Conservation (phyloP, 2,113 vertebrate genomes). For the Damaliscus lunatus region DNA sequence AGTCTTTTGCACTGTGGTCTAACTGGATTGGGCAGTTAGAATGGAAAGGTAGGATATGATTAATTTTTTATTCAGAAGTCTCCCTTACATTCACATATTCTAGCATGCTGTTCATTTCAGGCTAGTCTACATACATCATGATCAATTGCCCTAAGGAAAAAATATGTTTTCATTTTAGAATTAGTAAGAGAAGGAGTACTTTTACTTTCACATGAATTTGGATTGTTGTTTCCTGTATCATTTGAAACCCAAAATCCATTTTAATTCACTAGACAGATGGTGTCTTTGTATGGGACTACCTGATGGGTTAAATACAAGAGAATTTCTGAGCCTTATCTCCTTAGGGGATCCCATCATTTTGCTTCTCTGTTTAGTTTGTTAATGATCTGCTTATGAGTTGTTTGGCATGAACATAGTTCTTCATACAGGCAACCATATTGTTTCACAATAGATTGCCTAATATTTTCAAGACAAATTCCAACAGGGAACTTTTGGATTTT, state of each 20-base stretch:
- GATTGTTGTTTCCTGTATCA: background rate
- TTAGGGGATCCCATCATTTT: background rate
- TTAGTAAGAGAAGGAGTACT: slow-evolving; percentile 42
- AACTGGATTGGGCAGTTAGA: background rate
- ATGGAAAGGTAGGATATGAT: background rate
- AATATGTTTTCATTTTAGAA: slow-evolving; percentile 25
- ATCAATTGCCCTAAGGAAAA: background rate
- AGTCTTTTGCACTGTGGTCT: background rate
- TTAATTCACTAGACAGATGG: slow-evolving; percentile 66
- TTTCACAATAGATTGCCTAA: slow-evolving; percentile 30
- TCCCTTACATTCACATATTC: background rate
- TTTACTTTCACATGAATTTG: slow-evolving; percentile 23
- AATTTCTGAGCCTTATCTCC: slow-evolving; percentile 50
- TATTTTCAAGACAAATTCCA: slow-evolving; percentile 47
- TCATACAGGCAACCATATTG: background rate
- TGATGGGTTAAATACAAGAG: slow-evolving; percentile 50
- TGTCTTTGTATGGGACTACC: slow-evolving; percentile 62
- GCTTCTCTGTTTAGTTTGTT: background rate
- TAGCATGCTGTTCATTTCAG: background rate
- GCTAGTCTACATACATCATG: background rate
- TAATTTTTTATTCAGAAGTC: background rate
- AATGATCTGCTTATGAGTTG: slow-evolving; percentile 15
- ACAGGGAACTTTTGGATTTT: background rate
- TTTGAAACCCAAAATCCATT: slow-evolving; percentile 56
- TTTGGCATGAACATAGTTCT: slow-evolving; percentile 35